A percentile compares a stretch with the other conserved stretches of the same genome.
Conservation (phyloP, 1,140 invertebrate genomes). For the Listronotus oregonensis region DNA sequence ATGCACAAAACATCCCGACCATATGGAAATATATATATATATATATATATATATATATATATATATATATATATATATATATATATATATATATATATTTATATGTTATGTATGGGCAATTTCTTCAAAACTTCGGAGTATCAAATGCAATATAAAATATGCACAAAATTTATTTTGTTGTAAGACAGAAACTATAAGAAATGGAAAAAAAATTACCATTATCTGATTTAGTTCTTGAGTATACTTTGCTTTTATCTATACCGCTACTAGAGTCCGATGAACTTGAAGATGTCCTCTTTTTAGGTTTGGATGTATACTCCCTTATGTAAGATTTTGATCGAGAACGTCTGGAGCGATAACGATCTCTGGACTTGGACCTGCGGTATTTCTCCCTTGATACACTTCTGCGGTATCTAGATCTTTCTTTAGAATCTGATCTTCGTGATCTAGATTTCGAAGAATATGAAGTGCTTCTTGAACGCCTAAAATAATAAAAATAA, state of each 20-base stretch:
- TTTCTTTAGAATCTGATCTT: slow-evolving; percentile 39
- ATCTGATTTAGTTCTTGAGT: slow-evolving; percentile 28
- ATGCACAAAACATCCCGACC: no score
- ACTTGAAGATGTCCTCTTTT: slow-evolving; percentile 36
- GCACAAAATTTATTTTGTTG: no score
- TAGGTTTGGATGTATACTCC: slow-evolving; percentile 45
- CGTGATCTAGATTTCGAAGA: slow-evolving; percentile 41
- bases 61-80: no score
- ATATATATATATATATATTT: no score
- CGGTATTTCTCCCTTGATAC: slow-evolving; percentile 25
- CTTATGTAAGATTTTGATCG: slow-evolving; percentile 47
- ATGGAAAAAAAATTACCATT: no score
- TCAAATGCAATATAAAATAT: no score
- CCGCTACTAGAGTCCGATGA: slow-evolving; percentile 29
- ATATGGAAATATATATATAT: no score
- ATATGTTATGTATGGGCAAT: no score
- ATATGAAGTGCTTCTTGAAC: slow-evolving; percentile 34
- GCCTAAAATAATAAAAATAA: slow-evolving; percentile 16
- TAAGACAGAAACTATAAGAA: no score
- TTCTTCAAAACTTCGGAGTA: no score
- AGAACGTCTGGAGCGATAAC: slow-evolving; percentile 40
- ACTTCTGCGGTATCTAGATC: slow-evolving; percentile 32
- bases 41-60: no score
- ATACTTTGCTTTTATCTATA: slow-evolving; percentile 18
- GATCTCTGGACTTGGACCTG: slow-evolving; percentile 42